These are phyloP conservation scores for Notoglanidium macrostoma DNA, from an alignment of 2,797 vertebrate species.

Conservation along the genomic window DNA sequence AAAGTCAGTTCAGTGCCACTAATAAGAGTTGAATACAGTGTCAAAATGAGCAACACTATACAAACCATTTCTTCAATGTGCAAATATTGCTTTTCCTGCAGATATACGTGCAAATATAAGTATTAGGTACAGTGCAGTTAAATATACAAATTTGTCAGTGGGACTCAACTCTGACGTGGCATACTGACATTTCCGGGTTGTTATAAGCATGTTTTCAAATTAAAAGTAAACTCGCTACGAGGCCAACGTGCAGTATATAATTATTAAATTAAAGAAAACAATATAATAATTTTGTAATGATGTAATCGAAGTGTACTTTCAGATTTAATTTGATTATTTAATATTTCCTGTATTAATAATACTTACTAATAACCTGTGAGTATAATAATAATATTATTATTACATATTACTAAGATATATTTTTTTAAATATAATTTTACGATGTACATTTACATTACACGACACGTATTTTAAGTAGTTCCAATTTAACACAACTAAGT, in stretches of 20 bases:
- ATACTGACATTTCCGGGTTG: slow-evolving; percentile 16
- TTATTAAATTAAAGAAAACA: neutral
- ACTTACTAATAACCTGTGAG: neutral
- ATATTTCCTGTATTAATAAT: neutral
- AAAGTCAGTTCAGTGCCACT: slow-evolving; percentile 76
- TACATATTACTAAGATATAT: no score
- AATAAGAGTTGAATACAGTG: slow-evolving; percentile 57
- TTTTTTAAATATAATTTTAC: no score
- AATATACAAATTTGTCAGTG: neutral
- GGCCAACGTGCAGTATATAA: neutral
- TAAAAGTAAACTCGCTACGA: neutral
- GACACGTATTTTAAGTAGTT: no score
- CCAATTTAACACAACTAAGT: no score
- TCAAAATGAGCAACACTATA: slow-evolving; percentile 52
- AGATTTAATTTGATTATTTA: no score
- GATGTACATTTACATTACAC: no score
- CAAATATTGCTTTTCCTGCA: neutral
- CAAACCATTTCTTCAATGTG: slow-evolving; percentile 59
- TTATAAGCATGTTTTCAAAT: neutral
- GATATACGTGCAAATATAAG: neutral
- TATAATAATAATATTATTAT: neutral
- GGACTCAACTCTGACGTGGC: slow-evolving; percentile 17
- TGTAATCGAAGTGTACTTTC: neutral
- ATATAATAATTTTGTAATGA: neutral
- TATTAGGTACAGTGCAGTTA: neutral